Conservation (phyloP, 2,113 vertebrate species). For the Tachycineta bicolor region DNA sequence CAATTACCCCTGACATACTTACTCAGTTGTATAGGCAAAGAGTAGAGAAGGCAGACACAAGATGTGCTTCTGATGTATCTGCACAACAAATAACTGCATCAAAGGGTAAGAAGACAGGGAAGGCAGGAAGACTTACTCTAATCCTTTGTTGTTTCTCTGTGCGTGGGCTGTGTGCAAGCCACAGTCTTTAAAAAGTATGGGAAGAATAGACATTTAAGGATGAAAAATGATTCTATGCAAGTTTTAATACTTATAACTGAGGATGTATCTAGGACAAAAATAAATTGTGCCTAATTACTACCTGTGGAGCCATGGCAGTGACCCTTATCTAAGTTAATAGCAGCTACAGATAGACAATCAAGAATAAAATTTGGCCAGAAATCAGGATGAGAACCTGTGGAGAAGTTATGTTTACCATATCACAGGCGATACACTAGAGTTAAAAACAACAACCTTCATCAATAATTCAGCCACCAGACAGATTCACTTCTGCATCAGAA, state of each 20-base stretch:
- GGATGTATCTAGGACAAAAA: neutral
- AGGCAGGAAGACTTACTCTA: neutral
- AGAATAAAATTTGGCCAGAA: neutral
- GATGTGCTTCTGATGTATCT: neutral
- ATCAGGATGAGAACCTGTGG: neutral
- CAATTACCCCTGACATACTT: neutral
- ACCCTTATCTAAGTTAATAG: neutral
- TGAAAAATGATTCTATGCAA: neutral
- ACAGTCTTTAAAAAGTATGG: neutral
- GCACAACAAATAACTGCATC: neutral
- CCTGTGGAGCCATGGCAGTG: neutral
- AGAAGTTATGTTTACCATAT: slow-evolving; percentile 5
- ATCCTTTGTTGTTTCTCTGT: neutral
- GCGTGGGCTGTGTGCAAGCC: rapidly evolving
- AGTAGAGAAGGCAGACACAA: neutral
- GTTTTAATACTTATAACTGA: slow-evolving; percentile 4
- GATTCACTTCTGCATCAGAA: neutral
- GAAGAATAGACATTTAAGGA: neutral
- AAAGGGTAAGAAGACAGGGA: neutral
- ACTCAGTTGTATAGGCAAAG: neutral
- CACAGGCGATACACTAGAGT: neutral
- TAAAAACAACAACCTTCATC: slow-evolving; percentile 21
- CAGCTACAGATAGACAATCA: neutral
- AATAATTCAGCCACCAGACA: slow-evolving; percentile 47
- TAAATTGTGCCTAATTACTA: neutral